Evolutionary conservation across 2,113 vertebrate genomes (phyloP).

Genomic region (Sciurus niger): DNA sequence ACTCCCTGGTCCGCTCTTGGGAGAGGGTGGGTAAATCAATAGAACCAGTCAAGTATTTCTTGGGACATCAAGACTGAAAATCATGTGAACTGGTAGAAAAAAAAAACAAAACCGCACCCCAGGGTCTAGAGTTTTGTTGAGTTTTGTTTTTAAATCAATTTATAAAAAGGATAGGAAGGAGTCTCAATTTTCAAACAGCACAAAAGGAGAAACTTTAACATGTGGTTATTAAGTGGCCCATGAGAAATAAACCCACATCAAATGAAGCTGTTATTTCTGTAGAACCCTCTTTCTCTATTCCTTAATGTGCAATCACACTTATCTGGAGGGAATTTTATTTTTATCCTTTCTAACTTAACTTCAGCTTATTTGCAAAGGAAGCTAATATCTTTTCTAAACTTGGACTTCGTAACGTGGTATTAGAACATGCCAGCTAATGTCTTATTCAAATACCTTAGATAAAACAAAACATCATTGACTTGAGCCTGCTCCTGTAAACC

Average conservation of each 20-base stretch:
- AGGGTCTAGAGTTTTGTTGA: neutral
- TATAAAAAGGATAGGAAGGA: neutral
- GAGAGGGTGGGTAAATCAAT: neutral
- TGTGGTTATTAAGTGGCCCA: slow-evolving; percentile 48
- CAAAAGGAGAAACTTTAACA: neutral
- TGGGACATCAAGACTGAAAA: neutral
- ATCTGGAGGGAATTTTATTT: slow-evolving; percentile 47
- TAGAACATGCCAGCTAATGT: neutral
- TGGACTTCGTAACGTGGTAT: neutral
- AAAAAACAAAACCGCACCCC: neutral
- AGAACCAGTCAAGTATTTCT: neutral
- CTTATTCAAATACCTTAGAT: slow-evolving; percentile 63
- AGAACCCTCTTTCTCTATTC: slow-evolving; percentile 10
- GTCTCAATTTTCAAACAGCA: slow-evolving; percentile 10
- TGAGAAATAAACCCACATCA: slow-evolving; percentile 43
- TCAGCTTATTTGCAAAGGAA: slow-evolving; percentile 35
- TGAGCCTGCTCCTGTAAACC: slow-evolving; percentile 10
- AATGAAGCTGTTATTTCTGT: neutral
- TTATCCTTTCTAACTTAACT: slow-evolving; percentile 53
- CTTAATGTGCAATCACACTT: slow-evolving; percentile 39
- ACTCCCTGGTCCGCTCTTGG: neutral
- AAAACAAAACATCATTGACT: slow-evolving; percentile 60
- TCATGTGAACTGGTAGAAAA: neutral
- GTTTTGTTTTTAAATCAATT: slow-evolving; percentile 36
- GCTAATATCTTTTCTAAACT: slow-evolving; percentile 51